Conservation (phyloP, 2,888 invertebrate genomes). For the Caenorhabditis panamensis region DNA sequence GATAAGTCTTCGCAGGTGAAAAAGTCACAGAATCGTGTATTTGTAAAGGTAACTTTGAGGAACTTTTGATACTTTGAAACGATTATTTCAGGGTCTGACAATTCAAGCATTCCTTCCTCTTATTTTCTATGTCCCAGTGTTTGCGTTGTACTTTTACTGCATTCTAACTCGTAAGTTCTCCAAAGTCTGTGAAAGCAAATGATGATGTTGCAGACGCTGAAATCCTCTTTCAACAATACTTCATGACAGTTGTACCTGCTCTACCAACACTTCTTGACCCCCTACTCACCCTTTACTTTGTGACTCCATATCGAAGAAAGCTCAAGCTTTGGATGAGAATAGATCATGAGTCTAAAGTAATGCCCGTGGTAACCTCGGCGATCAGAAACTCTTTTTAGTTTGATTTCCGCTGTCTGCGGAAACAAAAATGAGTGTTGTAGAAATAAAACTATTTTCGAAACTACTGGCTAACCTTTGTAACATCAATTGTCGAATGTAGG, state of each 20-base stretch:
- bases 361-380: conserved; percentile 27
- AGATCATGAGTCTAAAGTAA: conserved; percentile 18
- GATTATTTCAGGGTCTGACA: conserved; percentile 32
- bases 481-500: too few species aligned
- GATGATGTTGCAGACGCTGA: conserved; percentile 18
- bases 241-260: conserved; percentile 23
- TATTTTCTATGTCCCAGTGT: conserved; percentile 36
- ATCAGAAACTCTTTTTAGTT: not conserved
- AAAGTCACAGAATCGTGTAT: conserved; percentile 22
- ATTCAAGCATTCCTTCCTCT: conserved; percentile 46
- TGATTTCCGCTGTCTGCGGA: too few species aligned
- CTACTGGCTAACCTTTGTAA: too few species aligned
- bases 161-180: conserved; percentile 33
- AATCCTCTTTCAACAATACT: conserved; percentile 50
- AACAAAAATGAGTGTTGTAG: too few species aligned
- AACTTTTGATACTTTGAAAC: too few species aligned
- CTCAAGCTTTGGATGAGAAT: conserved; percentile 43
- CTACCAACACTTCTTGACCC: conserved; percentile 45
- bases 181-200: not conserved
- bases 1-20: conserved; percentile 25
- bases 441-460: too few species aligned
- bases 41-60: conserved; percentile 27
- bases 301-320: conserved; percentile 36
- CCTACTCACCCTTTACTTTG: conserved; percentile 38
- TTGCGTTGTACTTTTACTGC: conserved; percentile 31